A percentile compares a stretch with the other conserved stretches of the same genome.
Conservation (phyloP, 2,113 vertebrate species). For the Cercopithecus mona region DNA sequence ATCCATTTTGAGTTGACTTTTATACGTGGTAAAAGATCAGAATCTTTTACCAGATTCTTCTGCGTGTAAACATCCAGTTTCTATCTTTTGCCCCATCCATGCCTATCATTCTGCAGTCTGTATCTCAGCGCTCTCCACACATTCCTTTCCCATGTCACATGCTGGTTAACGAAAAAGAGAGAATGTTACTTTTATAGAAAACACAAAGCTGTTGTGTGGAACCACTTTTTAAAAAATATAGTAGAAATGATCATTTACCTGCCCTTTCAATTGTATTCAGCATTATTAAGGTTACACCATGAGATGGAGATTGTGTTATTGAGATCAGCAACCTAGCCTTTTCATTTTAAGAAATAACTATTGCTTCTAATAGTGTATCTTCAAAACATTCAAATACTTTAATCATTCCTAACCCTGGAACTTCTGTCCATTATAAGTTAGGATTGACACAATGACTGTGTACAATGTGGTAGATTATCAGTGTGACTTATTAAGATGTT, state of each 20-base stretch:
- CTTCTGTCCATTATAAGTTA: constrained; percentile 79
- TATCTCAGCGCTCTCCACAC: too few species aligned
- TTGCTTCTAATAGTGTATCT: background rate
- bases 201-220: background rate
- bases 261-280: background rate
- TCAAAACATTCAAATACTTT: constrained; percentile 64
- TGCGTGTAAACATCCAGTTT: background rate
- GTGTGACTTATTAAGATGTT: constrained; percentile 76
- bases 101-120: background rate
- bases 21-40: background rate
- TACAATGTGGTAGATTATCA: constrained; percentile 76
- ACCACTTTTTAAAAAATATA: background rate
- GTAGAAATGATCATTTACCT: background rate
- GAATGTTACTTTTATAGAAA: background rate
- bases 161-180: background rate
- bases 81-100: fast-evolving
- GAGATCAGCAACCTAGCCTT: background rate
- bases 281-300: background rate
- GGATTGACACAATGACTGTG: constrained; percentile 73
- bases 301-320: background rate
- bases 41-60: background rate
- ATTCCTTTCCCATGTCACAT: background rate
- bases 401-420: constrained; percentile 53
- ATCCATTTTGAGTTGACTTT: background rate
- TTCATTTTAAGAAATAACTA: background rate